These are phyloP conservation scores for Melanotaenia parkinsoni DNA, from an alignment of 2,797 vertebrate species.

Conservation along the genomic window DNA sequence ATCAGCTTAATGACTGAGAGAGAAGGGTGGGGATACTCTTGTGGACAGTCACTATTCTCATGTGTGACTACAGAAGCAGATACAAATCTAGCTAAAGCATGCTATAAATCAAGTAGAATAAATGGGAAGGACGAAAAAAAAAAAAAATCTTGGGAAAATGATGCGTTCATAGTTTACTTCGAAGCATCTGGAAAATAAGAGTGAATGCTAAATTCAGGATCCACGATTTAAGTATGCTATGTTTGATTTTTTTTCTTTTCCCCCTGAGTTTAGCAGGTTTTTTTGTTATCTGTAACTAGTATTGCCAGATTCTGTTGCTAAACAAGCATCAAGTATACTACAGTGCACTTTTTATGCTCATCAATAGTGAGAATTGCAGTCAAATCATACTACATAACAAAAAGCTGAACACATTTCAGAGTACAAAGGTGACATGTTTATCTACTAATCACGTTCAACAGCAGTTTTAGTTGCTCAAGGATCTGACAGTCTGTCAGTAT, in stretches of 20 bases:
- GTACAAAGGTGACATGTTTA: slow-evolving; percentile 30
- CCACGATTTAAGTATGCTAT: neutral
- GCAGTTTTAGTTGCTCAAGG: slow-evolving; percentile 28
- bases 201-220: neutral
- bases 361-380: neutral
- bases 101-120: slow-evolving; percentile 2
- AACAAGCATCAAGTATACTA: neutral
- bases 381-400: neutral
- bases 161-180: neutral
- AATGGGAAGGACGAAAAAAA: neutral
- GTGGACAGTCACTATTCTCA: slow-evolving; percentile 8
- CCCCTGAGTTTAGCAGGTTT: neutral
- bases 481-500: slow-evolving; percentile 42
- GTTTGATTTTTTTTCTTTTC: neutral
- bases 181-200: neutral
- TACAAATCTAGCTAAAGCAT: neutral
- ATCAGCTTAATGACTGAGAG: slow-evolving; percentile 43
- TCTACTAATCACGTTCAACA: slow-evolving; percentile 11
- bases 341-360: neutral
- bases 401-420: neutral
- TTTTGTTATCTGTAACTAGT: neutral
- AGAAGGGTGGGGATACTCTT: slow-evolving; percentile 14
- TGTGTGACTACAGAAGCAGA: slow-evolving; percentile 17
- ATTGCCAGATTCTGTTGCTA: neutral
- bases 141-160: neutral